Evolutionary conservation across 1,140 invertebrate species (phyloP), one percentile per base, ranked within the genome.

Genomic region (Carcinoscorpius rotundicauda): DNA sequence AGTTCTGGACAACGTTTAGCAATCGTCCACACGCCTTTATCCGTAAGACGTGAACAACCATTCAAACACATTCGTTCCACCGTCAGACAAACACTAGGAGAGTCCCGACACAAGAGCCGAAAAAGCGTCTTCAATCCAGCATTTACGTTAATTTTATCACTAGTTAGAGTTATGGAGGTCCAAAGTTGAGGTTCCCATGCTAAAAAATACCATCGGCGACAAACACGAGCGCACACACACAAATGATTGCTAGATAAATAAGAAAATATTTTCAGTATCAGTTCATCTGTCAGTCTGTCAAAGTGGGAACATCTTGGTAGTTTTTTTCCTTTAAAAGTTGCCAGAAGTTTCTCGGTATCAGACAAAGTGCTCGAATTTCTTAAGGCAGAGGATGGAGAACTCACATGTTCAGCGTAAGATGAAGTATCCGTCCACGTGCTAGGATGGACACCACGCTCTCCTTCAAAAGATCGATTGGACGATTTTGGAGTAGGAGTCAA

Each of bases 101-200:
- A 79, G 64, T 79, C 78, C 66, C 78, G 75, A 69, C 78, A 77
- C 6, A 81, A 69, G 10, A 77, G 64, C 52, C 76, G 75, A 49
- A 78, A 77, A 11, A 81, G 73, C 62, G 78, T 81, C 75, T 85
- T 80, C 71, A 90, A 75, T 64, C 86, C 83, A 73, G 82, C 81
- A 76, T 89, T 86, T 0, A 84, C 85, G 67, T 83, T 82, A 3
- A 87, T 75, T 56, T 78, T 78, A 68, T 85, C 84, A 61, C 85
- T 85, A 56, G 82, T 79, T 51, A 89, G 76, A 4, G 78, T 81
- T 53, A 89, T 85, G 48, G 79, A 81, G 65, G 84, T 81, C 89
- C 89, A 93, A 3, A 93, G 77, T 3, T 80, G 77, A 6, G 87
- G 87, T 8, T 86, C 84, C 89, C 89, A 92, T 10, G 86, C 87